Evolutionary conservation across 1,140 invertebrate genomes (phyloP).

Genomic region (Coenobita brevimanus): DNA sequence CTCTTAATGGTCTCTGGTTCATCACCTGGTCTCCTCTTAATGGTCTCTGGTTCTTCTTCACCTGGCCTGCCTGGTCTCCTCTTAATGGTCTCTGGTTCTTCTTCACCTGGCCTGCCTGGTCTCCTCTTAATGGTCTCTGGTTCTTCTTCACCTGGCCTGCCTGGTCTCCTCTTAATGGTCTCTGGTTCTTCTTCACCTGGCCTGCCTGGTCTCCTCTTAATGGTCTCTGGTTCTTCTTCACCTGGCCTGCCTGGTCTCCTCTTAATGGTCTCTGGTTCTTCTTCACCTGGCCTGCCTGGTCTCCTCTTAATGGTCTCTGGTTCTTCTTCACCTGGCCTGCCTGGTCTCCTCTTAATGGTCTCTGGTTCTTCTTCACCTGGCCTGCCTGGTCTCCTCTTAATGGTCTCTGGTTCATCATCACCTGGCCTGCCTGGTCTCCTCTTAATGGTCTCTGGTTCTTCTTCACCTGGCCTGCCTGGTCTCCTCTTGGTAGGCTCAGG

Average conservation of each 20-base stretch:
- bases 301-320: conserved; percentile 29
- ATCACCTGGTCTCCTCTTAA: background rate
- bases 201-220: too few species aligned
- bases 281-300: background rate
- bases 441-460: conserved; percentile 22
- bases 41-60: conserved; percentile 23
- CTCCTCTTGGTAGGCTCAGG: conserved; percentile 18
- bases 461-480: conserved; percentile 32
- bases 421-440: conserved; percentile 39
- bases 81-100: background rate
- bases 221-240: too few species aligned
- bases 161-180: too few species aligned
- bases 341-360: too few species aligned
- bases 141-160: too few species aligned
- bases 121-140: too few species aligned
- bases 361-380: conserved; percentile 33
- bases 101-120: too few species aligned
- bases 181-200: too few species aligned
- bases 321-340: background rate
- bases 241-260: too few species aligned
- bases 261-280: too few species aligned
- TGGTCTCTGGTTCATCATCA: conserved; percentile 32
- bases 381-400: conserved; percentile 36
- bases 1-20: conserved; percentile 19
- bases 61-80: conserved; percentile 36